Percentiles rank a stretch among this genome's conserved stretches.
These are phyloP conservation scores for Mythimna loreyi DNA, from an alignment of 2,888 invertebrate species.

Conservation along the genomic window DNA sequence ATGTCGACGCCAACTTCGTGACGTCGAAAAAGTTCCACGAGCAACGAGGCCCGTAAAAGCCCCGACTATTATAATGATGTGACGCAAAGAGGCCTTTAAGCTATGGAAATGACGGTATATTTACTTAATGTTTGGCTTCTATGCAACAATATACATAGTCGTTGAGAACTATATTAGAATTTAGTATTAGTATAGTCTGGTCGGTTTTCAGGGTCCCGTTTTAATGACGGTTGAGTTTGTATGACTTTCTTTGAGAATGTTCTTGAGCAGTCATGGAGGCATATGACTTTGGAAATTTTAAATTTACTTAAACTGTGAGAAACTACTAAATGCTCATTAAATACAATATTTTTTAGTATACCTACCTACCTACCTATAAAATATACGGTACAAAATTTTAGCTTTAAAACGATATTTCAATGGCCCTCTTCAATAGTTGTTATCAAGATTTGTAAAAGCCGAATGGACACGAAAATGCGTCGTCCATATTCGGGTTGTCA, in stretches of 20 bases:
- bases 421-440: conserved; percentile 2
- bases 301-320: not conserved
- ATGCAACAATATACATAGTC: conserved; percentile 43
- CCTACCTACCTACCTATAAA: not conserved
- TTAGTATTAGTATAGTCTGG: conserved; percentile 23
- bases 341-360: not conserved
- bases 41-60: conserved; percentile 70
- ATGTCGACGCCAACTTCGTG: conserved; percentile 68
- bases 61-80: conserved; percentile 75
- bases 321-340: not conserved
- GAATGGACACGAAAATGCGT: conserved; percentile 48
- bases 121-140: conserved; percentile 51
- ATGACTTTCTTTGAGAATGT: conserved; percentile 9
- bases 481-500: conserved; percentile 60
- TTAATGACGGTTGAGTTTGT: conserved; percentile 10
- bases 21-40: conserved; percentile 73
- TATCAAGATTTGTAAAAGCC: conserved; percentile 48
- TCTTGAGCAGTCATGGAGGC: not conserved
- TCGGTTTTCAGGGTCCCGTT: conserved; percentile 24
- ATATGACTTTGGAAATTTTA: not conserved
- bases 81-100: conserved; percentile 71
- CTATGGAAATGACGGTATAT: conserved; percentile 63
- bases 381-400: not conserved
- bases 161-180: conserved; percentile 51
- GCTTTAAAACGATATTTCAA: conserved; percentile 22